phyloP scores from a whole-genome alignment of 2,888 invertebrate genomes.

The Eupithecia vulgata region DNA sequence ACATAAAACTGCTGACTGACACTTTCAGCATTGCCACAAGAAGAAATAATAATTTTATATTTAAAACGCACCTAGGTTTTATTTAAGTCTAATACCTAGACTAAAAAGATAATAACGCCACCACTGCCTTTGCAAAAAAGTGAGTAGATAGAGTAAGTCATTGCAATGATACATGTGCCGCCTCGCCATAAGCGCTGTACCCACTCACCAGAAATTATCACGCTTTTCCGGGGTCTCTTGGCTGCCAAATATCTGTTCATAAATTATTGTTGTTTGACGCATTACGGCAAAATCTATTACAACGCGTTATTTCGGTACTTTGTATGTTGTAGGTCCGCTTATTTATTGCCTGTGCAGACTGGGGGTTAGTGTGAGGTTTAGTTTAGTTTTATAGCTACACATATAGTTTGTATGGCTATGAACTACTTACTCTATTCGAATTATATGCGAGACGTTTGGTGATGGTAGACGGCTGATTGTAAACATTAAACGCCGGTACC shows the following conservation, averaged over 20 bases:
- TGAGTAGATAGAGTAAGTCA: slow-evolving; percentile 25
- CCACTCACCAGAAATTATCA: slow-evolving; percentile 69
- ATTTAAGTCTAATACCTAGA: neutral
- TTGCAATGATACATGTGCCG: slow-evolving; percentile 54
- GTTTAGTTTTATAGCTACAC: neutral
- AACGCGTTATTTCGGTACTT: slow-evolving; percentile 56
- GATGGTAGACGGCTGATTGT: neutral
- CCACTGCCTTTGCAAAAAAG: neutral
- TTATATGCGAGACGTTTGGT: neutral
- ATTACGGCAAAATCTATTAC: slow-evolving; percentile 79
- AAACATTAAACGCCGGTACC: too few relatives aligned
- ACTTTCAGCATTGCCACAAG: too few relatives aligned
- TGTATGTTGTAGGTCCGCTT: slow-evolving; percentile 48
- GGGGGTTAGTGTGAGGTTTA: neutral
- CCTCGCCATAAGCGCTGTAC: slow-evolving; percentile 56
- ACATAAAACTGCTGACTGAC: too few relatives aligned
- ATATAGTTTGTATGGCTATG: neutral
- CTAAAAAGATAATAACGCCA: neutral
- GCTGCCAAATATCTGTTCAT: slow-evolving; percentile 78
- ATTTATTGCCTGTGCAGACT: slow-evolving; percentile 42
- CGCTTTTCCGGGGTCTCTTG: slow-evolving; percentile 67
- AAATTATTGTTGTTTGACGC: slow-evolving; percentile 78
- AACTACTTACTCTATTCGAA: neutral
- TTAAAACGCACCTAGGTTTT: neutral
- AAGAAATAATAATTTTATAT: too few relatives aligned